phyloP scores from a whole-genome alignment of 1,140 invertebrate genomes.

The Stegodyphus dumicola region DNA sequence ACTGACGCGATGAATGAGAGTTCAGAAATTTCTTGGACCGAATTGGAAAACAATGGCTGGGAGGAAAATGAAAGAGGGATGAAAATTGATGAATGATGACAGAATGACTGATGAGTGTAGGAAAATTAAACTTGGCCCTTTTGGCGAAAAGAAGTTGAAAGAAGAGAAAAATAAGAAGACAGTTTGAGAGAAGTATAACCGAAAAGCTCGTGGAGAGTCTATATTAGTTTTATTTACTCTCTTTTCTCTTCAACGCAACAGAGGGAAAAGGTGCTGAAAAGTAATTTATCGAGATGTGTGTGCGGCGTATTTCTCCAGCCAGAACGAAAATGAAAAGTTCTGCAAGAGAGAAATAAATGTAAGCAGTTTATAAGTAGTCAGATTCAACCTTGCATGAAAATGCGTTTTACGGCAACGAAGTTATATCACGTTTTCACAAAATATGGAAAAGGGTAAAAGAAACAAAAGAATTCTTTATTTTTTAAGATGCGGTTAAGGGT shows the following conservation, averaged over 20 bases:
- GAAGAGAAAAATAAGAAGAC: not conserved
- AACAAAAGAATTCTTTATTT: too few relatives aligned
- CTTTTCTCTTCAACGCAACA: not conserved
- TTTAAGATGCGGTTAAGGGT: too few relatives aligned
- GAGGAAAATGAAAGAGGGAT: conserved; percentile 28
- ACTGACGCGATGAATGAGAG: conserved; percentile 3
- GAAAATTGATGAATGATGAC: conserved; percentile 47
- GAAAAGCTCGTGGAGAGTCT: not conserved
- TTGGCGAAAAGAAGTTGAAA: conserved; percentile 6
- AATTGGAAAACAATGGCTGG: conserved; percentile 48
- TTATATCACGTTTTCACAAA: too few relatives aligned
- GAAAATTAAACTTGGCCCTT: conserved; percentile 40
- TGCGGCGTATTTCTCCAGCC: conserved; percentile 3
- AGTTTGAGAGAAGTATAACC: not conserved
- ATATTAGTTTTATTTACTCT: conserved; percentile 30
- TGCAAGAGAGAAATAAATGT: too few relatives aligned
- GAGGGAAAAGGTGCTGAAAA: not conserved
- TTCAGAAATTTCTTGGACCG: conserved; percentile 11
- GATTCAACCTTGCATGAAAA: too few relatives aligned
- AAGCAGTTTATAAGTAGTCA: too few relatives aligned
- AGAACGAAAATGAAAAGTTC: not conserved
- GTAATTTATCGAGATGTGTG: conserved; percentile 28
- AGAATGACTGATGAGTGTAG: conserved; percentile 39
- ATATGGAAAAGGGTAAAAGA: too few relatives aligned
- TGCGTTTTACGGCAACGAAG: too few relatives aligned